Evolutionary conservation across 2,113 vertebrate genomes (phyloP).

Genomic region (Takifugu bimaculatus): DNA sequence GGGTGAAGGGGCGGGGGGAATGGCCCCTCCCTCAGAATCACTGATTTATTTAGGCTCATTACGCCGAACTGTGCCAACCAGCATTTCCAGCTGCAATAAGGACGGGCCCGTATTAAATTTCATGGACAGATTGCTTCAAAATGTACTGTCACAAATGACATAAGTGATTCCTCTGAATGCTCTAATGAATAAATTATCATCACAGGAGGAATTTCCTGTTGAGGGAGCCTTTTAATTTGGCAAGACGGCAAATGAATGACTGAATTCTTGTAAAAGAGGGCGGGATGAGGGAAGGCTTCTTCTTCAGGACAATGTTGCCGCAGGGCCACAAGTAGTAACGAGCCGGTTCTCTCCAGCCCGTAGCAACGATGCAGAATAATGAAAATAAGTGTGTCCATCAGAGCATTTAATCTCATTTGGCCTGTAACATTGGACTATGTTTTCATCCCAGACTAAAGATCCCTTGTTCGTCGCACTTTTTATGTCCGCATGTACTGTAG

Average conservation of each 20-base stretch:
- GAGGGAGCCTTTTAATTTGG: slow-evolving; percentile 23
- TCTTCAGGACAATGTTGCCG: slow-evolving; percentile 21
- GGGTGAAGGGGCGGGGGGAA: slow-evolving; percentile 31
- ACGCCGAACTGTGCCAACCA: slow-evolving; percentile 34
- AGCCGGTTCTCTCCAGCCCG: slow-evolving; percentile 34
- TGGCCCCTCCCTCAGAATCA: slow-evolving; percentile 46
- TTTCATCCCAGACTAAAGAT: slow-evolving; percentile 59
- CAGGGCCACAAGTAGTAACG: slow-evolving; percentile 13
- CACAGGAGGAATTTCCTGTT: slow-evolving; percentile 14
- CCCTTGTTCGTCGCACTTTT: slow-evolving; percentile 63
- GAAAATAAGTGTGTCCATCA: slow-evolving; percentile 73
- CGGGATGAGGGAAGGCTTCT: slow-evolving; percentile 22
- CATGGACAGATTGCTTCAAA: slow-evolving; percentile 13
- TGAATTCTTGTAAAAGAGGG: slow-evolving; percentile 40
- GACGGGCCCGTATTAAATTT: slow-evolving; percentile 19
- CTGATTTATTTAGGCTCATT: slow-evolving; percentile 61
- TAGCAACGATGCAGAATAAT: slow-evolving; percentile 63
- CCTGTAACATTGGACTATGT: slow-evolving; percentile 58
- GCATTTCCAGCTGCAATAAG: slow-evolving; percentile 23
- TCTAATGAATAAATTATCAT: slow-evolving; percentile 20
- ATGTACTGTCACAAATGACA: background rate
- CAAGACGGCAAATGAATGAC: slow-evolving; percentile 11
- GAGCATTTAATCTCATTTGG: slow-evolving; percentile 68
- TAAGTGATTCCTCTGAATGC: slow-evolving; percentile 3
- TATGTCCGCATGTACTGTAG: slow-evolving; percentile 50